Percentiles rank a stretch among this genome's conserved stretches.
phyloP scores from a whole-genome alignment of 1,140 invertebrate species.

The Nephila pilipes region DNA sequence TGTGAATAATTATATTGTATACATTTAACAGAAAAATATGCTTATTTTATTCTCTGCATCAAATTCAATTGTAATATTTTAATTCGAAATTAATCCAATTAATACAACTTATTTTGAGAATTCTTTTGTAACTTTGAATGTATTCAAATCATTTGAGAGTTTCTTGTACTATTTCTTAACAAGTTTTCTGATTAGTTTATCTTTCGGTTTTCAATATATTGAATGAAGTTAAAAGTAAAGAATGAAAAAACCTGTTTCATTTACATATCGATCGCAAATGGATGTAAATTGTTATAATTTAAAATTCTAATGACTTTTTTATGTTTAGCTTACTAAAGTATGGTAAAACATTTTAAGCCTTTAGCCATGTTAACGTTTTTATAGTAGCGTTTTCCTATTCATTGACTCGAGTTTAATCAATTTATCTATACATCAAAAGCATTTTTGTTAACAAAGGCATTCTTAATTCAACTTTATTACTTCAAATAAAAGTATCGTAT shows the following conservation, averaged over 20 bases:
- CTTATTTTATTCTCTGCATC: not conserved
- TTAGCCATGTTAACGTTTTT: not conserved
- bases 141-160: not conserved
- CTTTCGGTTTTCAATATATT: not conserved
- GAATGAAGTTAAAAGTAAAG: not conserved
- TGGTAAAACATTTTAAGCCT: not conserved
- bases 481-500: not conserved
- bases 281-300: constrained; percentile 10
- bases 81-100: not conserved
- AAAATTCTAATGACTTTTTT: not conserved
- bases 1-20: no score
- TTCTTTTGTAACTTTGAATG: not conserved
- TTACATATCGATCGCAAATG: constrained; percentile 27
- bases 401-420: not conserved
- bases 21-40: not conserved
- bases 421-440: not conserved
- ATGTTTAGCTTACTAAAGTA: not conserved
- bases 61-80: not conserved
- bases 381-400: not conserved
- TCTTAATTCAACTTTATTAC: not conserved
- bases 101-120: not conserved
- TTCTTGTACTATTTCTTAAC: not conserved
- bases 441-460: not conserved
- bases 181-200: constrained; percentile 6
- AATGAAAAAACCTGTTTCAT: not conserved